Base-by-base conservation (phyloP, 2,113 vertebrate species). In the Orthonyx spaldingii region DNA sequence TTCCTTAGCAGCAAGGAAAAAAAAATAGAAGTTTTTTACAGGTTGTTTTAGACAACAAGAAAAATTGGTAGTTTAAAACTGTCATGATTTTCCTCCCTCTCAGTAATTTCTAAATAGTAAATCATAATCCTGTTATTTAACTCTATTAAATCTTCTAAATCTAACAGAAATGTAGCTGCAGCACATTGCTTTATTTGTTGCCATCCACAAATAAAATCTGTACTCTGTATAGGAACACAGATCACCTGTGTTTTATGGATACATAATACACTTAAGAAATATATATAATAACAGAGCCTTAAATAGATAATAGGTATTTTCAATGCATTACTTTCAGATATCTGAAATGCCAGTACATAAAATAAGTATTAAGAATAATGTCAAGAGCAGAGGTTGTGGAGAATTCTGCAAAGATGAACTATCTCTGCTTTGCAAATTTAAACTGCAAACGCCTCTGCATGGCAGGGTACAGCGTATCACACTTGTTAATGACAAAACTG, bases 1-100 rank as follows among this genome's bases (percentile, higher is more conserved):
- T 94, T 94, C 37, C 74, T n/a, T 64, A 89, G 52, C 35, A 79
- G 65, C 35, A 75, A 56, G 27, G 5, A 35, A 80, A 81, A 61
- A 33, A 64, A 56, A 79, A 32, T 1, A 1, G 9, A 69, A 75
- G 7, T 11, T 30, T 79, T 77, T 66, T 42, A 32, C 11, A 75
- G 71, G 59, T 33, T 87, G 16, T 28, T 92, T 96, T 35, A 68
- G 56, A 84, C 22, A 93, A 71, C 16, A 71, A 68, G 69, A 91
- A 90, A 91, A 96, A 95, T 22, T 60, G 21, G 39, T 71, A 35
- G n/a, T 32, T 93, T 87, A 52, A 79, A 91, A 85, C 61, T 82
- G 74, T 69, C 53, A 61, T 56, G 49, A 60, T 93, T 89, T 95
- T 87, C 74, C 72, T 89, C 68, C 56, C 61, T 76, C 41, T 87